These are phyloP conservation scores for Girardinichthys multiradiatus DNA, from an alignment of 2,113 vertebrate genomes.

Conservation along the genomic window DNA sequence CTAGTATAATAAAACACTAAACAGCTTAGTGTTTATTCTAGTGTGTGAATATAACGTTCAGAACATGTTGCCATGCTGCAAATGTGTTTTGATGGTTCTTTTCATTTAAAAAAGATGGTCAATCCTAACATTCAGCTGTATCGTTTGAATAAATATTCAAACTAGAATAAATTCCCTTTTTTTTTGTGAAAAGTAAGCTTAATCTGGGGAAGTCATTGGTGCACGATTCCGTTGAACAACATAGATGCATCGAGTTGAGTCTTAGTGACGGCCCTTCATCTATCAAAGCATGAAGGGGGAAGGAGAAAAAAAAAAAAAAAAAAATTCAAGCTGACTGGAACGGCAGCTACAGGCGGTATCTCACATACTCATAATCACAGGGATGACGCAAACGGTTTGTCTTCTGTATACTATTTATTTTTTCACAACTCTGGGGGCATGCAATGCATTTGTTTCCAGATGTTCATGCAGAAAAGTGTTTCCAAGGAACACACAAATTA, in stretches of 20 bases:
- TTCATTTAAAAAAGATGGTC: too few species aligned
- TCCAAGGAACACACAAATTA: background rate
- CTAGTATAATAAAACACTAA: too few species aligned
- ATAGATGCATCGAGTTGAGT: slow-evolving; percentile 41
- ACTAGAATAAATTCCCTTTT: too few species aligned
- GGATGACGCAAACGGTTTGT: slow-evolving; percentile 28
- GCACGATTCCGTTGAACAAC: slow-evolving; percentile 21
- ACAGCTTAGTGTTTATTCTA: background rate
- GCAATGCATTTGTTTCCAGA: background rate
- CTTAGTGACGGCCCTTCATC: slow-evolving; percentile 27
- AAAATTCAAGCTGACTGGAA: slow-evolving; percentile 36
- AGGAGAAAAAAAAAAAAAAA: slow-evolving; percentile 28
- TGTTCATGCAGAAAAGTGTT: background rate
- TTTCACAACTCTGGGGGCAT: slow-evolving; percentile 3
- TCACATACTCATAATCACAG: slow-evolving; percentile 25
- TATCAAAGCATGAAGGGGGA: slow-evolving; percentile 6
- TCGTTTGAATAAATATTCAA: too few species aligned
- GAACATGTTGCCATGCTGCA: too few species aligned
- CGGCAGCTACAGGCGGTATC: slow-evolving; percentile 40
- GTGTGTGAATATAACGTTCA: slow-evolving; percentile 1
- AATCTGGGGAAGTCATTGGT: too few species aligned
- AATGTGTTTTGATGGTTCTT: too few species aligned
- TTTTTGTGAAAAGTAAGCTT: too few species aligned
- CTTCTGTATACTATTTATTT: slow-evolving; percentile 36
- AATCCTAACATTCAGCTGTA: too few species aligned